Base-by-base conservation (phyloP, 2,113 vertebrate genomes). In the Tachysurus fulvidraco region DNA sequence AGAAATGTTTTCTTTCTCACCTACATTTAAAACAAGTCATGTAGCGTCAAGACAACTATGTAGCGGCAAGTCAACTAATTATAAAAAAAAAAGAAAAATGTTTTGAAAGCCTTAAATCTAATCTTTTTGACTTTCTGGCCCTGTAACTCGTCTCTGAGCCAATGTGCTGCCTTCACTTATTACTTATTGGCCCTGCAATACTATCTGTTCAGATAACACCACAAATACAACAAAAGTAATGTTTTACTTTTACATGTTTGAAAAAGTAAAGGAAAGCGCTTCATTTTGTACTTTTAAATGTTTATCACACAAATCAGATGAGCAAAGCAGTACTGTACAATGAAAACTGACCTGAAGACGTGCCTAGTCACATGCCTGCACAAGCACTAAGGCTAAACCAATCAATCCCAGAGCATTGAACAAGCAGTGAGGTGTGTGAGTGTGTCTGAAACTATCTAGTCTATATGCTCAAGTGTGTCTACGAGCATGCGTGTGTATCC, bases 401-500 rank as follows among this genome's bases (percentile, higher is more conserved):
- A 64, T 13, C 5, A 28, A 16, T 62, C 60, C 25, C 50, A 78
- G 5, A 78, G 50, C 50, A 55, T 19, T 28, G 17, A 52, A 21
- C 9, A 74, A 46, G 71, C 41, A 46, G 4, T 74, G 41, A 74
- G 19, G 46, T 11, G 3, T 44, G 19, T 23, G 73, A 50, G 12
- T 64, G 44, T 65, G 21, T 46, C 36, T 67, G 44, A 65, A 83
- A 52, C 25, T 52, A 7, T 55, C 36, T 36, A 36, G 25, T 67
- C 60, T 67, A 50, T 50, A 78, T 44, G 21, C 13, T 41, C 25
- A 36, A 80, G 17, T 71, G n/a, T 81, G 14, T 9, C 44, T 88
- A 62, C 76, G 36, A 83, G 46, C 82, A 52, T 87, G 81, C 11
- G 36, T 65, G 86, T 17, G 59, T 23, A 62, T 60, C 50, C 85